A percentile compares a stretch with the other conserved stretches of the same genome.
phyloP scores from a whole-genome alignment of 1,140 invertebrate genomes.

The Temnothorax longispinosus region DNA sequence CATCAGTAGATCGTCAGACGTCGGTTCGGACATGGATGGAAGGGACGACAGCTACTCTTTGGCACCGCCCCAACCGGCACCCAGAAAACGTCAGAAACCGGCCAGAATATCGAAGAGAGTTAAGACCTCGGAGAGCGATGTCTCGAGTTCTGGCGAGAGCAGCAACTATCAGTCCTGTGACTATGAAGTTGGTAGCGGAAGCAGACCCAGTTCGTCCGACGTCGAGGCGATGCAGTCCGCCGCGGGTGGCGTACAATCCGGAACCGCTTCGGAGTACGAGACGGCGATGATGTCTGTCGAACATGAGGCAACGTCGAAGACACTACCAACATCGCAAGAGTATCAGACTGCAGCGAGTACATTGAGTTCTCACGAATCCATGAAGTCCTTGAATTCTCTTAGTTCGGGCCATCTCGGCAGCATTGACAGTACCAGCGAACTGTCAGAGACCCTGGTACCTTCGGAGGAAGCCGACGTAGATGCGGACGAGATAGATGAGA shows the following conservation, averaged over 20 bases:
- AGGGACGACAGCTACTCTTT: conserved; percentile 81
- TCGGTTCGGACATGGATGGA: conserved; percentile 79
- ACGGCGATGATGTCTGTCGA: conserved; percentile 93
- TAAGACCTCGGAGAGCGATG: conserved; percentile 84
- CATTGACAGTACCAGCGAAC: conserved; percentile 93
- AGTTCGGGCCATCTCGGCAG: conserved; percentile 95
- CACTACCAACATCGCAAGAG: conserved; percentile 91
- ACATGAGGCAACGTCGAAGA: conserved; percentile 87
- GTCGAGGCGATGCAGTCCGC: conserved; percentile 89
- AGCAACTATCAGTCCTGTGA: conserved; percentile 96
- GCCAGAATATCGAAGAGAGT: conserved; percentile 75
- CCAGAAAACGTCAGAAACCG: conserved; percentile 80
- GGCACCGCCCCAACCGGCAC: conserved; percentile 78
- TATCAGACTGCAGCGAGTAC: conserved; percentile 94
- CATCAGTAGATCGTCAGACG: conserved; percentile 73
- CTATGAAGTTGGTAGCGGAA: conserved; percentile 89
- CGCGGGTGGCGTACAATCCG: conserved; percentile 87
- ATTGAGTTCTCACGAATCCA: conserved; percentile 94
- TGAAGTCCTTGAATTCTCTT: conserved; percentile 95
- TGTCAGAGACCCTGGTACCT: conserved; percentile 95
- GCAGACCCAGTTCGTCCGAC: conserved; percentile 94
- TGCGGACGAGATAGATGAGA: conserved; percentile 83
- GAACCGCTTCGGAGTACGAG: conserved; percentile 93
- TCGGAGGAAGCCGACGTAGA: conserved; percentile 90
- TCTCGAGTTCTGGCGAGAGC: conserved; percentile 95